phyloP scores from a whole-genome alignment of 2,888 invertebrate species.

The Cheilosia variabilis region DNA sequence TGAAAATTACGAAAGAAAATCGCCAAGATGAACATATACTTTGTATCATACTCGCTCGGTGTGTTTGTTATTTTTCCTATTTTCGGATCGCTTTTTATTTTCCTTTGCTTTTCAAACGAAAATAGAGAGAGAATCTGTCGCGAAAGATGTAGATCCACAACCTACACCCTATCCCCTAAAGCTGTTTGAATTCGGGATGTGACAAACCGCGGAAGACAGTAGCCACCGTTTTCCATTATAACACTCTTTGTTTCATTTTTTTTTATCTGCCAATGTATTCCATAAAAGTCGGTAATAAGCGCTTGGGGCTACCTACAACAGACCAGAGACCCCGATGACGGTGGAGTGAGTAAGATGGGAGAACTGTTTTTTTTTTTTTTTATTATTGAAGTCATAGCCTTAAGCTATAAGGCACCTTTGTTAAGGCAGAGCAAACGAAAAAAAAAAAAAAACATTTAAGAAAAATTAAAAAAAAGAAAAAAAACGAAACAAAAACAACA shows the following conservation, averaged over 20 bases:
- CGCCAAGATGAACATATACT: slow-evolving; percentile 8
- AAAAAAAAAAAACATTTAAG: slow-evolving; percentile 16
- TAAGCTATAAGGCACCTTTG: slow-evolving; percentile 67
- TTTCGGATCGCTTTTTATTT: slow-evolving; percentile 12
- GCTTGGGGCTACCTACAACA: slow-evolving; percentile 55
- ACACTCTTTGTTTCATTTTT: slow-evolving; percentile 59
- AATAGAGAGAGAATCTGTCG: background rate
- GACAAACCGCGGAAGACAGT: slow-evolving; percentile 73
- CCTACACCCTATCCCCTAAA: slow-evolving; percentile 2
- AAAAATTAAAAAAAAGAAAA: slow-evolving; percentile 14
- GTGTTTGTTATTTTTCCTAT: slow-evolving; percentile 34
- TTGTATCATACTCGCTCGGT: background rate
- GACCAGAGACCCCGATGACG: slow-evolving; percentile 14
- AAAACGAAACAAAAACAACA: slow-evolving; percentile 43
- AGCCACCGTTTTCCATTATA: slow-evolving; percentile 70
- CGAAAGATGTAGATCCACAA: slow-evolving; percentile 1
- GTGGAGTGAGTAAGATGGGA: slow-evolving; percentile 40
- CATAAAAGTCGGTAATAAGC: slow-evolving; percentile 64
- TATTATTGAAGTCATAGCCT: slow-evolving; percentile 52
- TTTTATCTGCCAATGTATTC: slow-evolving; percentile 55
- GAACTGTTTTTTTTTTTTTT: slow-evolving; percentile 30
- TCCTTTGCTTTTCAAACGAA: background rate
- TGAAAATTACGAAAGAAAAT: slow-evolving; percentile 20
- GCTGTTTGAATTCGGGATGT: slow-evolving; percentile 34
- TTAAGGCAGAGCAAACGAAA: slow-evolving; percentile 36